Percentiles rank a stretch among this genome's conserved stretches.
Evolutionary conservation across 2,797 vertebrate genomes (phyloP).

Genomic region (Ctenosaura bakeri): DNA sequence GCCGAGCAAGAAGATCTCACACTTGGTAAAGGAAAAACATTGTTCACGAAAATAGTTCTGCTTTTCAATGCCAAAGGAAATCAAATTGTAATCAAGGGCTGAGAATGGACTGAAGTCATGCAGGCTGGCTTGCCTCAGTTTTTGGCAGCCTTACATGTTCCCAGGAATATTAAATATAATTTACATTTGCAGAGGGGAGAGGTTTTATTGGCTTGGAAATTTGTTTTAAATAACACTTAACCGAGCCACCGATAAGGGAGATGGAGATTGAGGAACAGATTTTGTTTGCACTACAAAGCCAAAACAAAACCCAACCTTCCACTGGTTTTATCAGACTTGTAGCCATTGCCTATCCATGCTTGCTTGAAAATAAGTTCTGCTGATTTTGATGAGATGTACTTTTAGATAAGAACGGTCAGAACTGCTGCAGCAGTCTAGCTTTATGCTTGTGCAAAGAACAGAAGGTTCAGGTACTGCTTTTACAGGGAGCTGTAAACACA

Average conservation of each 20-base stretch:
- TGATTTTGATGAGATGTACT: conserved; percentile 18
- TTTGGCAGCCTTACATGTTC: conserved; percentile 81
- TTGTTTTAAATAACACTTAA: conserved; percentile 78
- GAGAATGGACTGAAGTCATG: conserved; percentile 89
- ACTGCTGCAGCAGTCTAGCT: neutral
- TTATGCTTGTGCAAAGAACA: neutral
- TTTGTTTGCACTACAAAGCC: conserved; percentile 60
- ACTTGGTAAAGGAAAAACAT: conserved; percentile 86
- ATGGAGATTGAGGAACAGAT: conserved; percentile 33
- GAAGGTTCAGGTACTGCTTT: neutral
- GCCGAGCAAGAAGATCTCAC: conserved; percentile 79
- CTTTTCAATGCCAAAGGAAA: conserved; percentile 88
- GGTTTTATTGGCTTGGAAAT: conserved; percentile 77
- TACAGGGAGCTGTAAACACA: neutral
- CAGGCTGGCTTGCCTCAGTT: conserved; percentile 80
- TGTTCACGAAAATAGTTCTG: conserved; percentile 88
- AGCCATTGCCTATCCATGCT: neutral
- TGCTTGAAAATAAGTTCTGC: neutral
- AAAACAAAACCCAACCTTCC: conserved; percentile 12
- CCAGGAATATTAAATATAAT: conserved; percentile 85
- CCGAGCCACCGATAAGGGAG: conserved; percentile 55
- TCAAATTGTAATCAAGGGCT: conserved; percentile 87
- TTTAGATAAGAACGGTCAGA: conserved; percentile 5
- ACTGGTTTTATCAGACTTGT: conserved; percentile 2
- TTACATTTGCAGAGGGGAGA: conserved; percentile 79